Conservation (phyloP, 2,888 invertebrate genomes). For the Heterodera filipjevi region DNA sequence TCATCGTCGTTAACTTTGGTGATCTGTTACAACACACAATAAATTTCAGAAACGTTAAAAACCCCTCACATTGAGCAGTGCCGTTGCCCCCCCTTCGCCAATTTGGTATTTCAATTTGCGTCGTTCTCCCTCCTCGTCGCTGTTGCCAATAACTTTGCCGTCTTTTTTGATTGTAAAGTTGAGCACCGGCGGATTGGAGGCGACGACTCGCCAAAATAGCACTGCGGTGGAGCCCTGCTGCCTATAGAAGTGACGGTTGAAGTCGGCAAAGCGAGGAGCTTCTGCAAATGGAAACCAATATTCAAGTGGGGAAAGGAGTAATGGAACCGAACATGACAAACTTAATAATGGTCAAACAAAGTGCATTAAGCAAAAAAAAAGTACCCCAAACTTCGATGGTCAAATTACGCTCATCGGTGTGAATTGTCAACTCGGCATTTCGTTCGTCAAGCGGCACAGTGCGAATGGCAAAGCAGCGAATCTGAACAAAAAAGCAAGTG, state of each 20-base stretch:
- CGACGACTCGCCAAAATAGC: constrained; percentile 15
- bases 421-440: constrained; percentile 19
- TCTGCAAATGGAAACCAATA: neutral
- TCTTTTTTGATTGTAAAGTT: constrained; percentile 20
- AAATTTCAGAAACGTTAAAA: neutral
- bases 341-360: no score
- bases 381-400: constrained; percentile 32
- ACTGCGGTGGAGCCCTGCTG: constrained; percentile 6
- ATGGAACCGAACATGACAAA: no score
- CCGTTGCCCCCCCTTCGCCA: constrained; percentile 45
- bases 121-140: neutral
- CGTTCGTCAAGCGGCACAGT: constrained; percentile 13
- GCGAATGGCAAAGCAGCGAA: constrained; percentile 31
- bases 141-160: constrained; percentile 13
- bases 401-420: constrained; percentile 32
- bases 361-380: no score
- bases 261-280: neutral
- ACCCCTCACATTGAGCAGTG: constrained; percentile 45
- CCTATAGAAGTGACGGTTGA: neutral
- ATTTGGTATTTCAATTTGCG: constrained; percentile 13
- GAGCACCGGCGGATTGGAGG: constrained; percentile 20
- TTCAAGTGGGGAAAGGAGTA: no score
- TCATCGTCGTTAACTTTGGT: constrained; percentile 52
- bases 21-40: constrained; percentile 43
- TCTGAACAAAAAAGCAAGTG: neutral